Percentiles rank a stretch among this genome's conserved stretches.
These are phyloP conservation scores for Eurois occulta DNA, from an alignment of 2,888 invertebrate genomes.

Conservation along the genomic window DNA sequence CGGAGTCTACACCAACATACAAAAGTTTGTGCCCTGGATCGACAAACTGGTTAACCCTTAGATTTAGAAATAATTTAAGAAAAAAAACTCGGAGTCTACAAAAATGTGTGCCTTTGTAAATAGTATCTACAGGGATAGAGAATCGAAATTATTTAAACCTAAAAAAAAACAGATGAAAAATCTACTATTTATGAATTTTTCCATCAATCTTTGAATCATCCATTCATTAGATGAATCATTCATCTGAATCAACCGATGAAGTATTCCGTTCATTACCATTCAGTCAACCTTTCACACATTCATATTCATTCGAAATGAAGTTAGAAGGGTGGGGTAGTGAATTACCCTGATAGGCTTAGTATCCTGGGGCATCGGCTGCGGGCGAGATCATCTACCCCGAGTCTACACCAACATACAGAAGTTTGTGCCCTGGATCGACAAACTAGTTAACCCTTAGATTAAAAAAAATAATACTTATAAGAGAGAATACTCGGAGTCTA, in stretches of 20 bases:
- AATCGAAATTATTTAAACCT: not conserved
- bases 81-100: constrained; percentile 2
- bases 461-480: too few relatives aligned
- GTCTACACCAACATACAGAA: constrained; percentile 92
- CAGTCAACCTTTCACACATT: not conserved
- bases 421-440: constrained; percentile 97
- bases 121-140: not conserved
- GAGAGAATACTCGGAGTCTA: not conserved
- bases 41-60: constrained; percentile 91
- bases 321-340: constrained; percentile 95
- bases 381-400: constrained; percentile 96
- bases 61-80: not conserved
- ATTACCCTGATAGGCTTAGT: constrained; percentile 96
- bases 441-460: constrained; percentile 86
- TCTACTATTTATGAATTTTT: not conserved
- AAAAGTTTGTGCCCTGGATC: constrained; percentile 97
- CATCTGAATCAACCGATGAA: not conserved
- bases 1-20: constrained; percentile 97
- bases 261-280: not conserved
- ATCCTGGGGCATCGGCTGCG: constrained; percentile 98
- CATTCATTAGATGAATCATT: not conserved
- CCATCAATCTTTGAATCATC: not conserved
- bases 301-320: constrained; percentile 92
- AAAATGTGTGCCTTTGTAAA: constrained; percentile 25
- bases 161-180: too few relatives aligned